Conservation (phyloP, 2,888 invertebrate species). For the Coenonympha glycerion region DNA sequence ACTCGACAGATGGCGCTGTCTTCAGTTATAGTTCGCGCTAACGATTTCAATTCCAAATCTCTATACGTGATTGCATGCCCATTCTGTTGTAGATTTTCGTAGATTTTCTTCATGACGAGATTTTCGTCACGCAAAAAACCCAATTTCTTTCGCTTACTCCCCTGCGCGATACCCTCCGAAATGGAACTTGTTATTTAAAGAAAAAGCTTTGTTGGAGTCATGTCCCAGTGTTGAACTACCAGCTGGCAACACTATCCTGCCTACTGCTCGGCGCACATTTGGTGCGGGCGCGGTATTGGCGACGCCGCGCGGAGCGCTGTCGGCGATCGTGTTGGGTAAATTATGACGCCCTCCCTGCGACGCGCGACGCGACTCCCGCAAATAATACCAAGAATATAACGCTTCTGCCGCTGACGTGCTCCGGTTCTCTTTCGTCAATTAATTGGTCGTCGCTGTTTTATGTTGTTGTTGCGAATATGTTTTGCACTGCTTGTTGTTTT, state of each 20-base stretch:
- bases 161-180: too few species aligned
- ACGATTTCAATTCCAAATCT: too few species aligned
- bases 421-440: constrained; percentile 39
- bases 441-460: constrained; percentile 26
- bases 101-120: too few species aligned
- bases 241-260: constrained; percentile 37
- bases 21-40: too few species aligned
- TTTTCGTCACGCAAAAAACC: too few species aligned
- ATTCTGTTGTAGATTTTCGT: too few species aligned
- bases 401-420: constrained; percentile 50
- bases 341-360: constrained; percentile 65
- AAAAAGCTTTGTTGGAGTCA: too few species aligned
- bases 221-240: constrained; percentile 31
- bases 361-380: constrained; percentile 62
- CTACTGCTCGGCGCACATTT: constrained; percentile 48
- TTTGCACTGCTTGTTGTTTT: not conserved
- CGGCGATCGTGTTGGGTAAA: constrained; percentile 66
- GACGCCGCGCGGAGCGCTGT: constrained; percentile 70
- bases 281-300: constrained; percentile 50
- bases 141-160: too few species aligned
- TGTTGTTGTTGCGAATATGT: constrained; percentile 13
- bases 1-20: too few species aligned
- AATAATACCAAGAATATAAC: constrained; percentile 62
- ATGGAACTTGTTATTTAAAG: too few species aligned
- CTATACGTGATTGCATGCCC: too few species aligned